These are phyloP conservation scores for Ibidorhyncha struthersii DNA, from an alignment of 2,113 vertebrate genomes.

Conservation along the genomic window DNA sequence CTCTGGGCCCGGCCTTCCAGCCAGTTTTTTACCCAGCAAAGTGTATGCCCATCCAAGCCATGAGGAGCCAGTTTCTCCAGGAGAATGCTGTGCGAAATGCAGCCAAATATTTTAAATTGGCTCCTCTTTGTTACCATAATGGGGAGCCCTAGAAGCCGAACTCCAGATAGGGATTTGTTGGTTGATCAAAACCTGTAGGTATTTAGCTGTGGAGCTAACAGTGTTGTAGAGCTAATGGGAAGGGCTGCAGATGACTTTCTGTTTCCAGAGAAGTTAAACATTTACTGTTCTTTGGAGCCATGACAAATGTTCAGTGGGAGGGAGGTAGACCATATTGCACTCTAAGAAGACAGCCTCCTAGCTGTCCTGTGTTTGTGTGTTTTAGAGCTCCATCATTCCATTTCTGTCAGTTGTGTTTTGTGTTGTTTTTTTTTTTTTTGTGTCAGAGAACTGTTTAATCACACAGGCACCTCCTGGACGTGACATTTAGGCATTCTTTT, in stretches of 20 bases:
- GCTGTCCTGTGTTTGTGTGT: not conserved
- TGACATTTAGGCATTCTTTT: not conserved
- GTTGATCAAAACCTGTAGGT: not conserved
- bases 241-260: slow-evolving; percentile 4
- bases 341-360: not conserved
- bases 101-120: not conserved
- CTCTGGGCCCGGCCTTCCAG: too few species aligned
- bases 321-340: not conserved
- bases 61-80: too few species aligned
- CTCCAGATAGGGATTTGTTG: not conserved
- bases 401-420: not conserved
- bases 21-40: too few species aligned
- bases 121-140: not conserved
- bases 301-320: not conserved
- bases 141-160: not conserved
- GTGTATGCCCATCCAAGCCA: too few species aligned
- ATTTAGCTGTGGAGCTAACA: not conserved
- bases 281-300: slow-evolving; percentile 24
- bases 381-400: not conserved
- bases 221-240: not conserved
- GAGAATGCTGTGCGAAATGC: too few species aligned
- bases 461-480: not conserved
- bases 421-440: not conserved
- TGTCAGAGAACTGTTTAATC: not conserved
- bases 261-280: slow-evolving; percentile 26